These are phyloP conservation scores for Octodon degus DNA, from an alignment of 2,113 vertebrate genomes.

Conservation along the genomic window DNA sequence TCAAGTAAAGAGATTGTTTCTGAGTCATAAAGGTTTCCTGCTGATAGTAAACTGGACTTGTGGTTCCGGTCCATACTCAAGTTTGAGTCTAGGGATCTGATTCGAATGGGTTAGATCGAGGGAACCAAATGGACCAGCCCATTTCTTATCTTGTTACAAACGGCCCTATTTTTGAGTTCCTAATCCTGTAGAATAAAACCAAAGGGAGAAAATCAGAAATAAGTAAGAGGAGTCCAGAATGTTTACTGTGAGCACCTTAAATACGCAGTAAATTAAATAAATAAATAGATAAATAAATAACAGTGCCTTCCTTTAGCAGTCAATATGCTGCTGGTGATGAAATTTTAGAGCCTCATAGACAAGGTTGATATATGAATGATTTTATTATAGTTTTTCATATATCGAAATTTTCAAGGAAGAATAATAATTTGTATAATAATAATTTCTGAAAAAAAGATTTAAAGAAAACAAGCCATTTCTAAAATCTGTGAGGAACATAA, in stretches of 20 bases:
- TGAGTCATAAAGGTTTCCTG: neutral
- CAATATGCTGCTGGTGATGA: neutral
- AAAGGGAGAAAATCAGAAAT: neutral
- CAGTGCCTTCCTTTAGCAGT: neutral
- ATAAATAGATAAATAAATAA: neutral
- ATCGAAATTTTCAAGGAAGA: neutral
- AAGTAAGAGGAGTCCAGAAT: neutral
- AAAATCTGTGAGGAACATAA: neutral
- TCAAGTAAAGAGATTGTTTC: neutral
- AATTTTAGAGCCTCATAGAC: neutral
- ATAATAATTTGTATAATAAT: conserved; percentile 8
- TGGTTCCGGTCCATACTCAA: neutral
- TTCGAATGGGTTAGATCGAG: neutral
- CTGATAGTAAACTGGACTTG: neutral
- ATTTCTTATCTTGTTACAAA: conserved; percentile 33
- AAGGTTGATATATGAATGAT: neutral
- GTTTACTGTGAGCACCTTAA: neutral
- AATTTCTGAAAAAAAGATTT: conserved; percentile 32
- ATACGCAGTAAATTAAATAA: neutral
- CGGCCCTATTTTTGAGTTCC: neutral
- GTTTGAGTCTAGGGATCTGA: neutral
- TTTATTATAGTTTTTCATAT: neutral
- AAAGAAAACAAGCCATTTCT: neutral
- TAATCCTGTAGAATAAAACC: neutral
- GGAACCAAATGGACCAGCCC: neutral